These are phyloP conservation scores for Centropristis striata DNA, from an alignment of 2,113 vertebrate species.

Conservation along the genomic window DNA sequence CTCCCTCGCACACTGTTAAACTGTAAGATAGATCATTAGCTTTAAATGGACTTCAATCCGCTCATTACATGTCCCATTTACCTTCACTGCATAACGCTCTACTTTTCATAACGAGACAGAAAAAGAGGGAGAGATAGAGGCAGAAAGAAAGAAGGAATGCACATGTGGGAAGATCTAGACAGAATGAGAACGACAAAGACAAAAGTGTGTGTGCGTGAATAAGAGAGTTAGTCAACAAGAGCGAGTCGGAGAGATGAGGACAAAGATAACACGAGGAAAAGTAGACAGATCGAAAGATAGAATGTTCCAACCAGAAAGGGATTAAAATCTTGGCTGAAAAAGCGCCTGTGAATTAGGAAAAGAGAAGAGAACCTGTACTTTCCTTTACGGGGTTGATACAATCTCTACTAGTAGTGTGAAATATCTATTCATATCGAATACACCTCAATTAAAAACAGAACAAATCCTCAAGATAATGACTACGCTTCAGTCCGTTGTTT, in stretches of 20 bases:
- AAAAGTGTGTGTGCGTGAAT: background rate
- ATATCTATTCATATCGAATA: constrained; percentile 17
- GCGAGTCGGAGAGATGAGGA: constrained; percentile 22
- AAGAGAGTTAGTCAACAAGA: constrained; percentile 20
- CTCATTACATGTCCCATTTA: constrained; percentile 87
- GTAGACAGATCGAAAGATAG: background rate
- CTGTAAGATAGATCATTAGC: constrained; percentile 80
- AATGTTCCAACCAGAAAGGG: background rate
- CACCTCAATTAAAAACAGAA: constrained; percentile 24
- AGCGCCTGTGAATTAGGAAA: background rate
- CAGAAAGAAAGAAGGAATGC: background rate
- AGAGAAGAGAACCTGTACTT: background rate
- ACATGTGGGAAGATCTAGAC: constrained; percentile 18
- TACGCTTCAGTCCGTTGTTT: constrained; percentile 29
- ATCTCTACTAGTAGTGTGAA: constrained; percentile 2
- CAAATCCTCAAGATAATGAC: constrained; percentile 22
- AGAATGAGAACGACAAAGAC: constrained; percentile 25
- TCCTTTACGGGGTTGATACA: constrained; percentile 1
- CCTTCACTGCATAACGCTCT: constrained; percentile 75
- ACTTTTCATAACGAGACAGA: constrained; percentile 66
- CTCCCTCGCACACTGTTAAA: constrained; percentile 60
- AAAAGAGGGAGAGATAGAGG: background rate
- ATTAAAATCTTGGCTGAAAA: constrained; percentile 6
- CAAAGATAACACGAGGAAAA: constrained; percentile 22
- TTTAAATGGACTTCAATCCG: constrained; percentile 80